These are phyloP conservation scores for Sesamia inferens DNA, from an alignment of 2,888 invertebrate species.

Conservation along the genomic window DNA sequence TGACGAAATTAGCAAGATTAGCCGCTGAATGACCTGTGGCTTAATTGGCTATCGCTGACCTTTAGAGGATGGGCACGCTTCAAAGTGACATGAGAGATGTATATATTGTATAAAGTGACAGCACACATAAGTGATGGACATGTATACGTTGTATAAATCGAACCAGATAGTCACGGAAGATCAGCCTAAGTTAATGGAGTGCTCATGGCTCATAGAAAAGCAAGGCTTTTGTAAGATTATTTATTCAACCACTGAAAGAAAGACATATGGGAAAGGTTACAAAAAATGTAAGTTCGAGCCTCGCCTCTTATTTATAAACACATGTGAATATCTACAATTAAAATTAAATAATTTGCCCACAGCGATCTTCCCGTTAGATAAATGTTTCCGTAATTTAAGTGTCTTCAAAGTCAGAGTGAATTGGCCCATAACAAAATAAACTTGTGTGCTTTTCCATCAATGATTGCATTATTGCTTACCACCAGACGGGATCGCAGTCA, in stretches of 20 bases:
- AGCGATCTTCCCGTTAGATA: no score
- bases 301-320: no score
- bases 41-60: constrained; percentile 54
- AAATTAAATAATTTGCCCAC: no score
- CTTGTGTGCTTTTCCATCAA: no score
- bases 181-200: constrained; percentile 8
- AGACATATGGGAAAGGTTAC: background rate
- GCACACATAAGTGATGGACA: constrained; percentile 5
- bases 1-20: constrained; percentile 73
- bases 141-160: constrained; percentile 14
- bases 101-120: constrained; percentile 12
- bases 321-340: no score
- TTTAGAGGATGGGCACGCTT: constrained; percentile 35
- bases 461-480: no score
- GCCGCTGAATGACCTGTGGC: constrained; percentile 63
- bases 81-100: constrained; percentile 37
- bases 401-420: no score
- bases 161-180: constrained; percentile 7
- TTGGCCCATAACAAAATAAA: no score
- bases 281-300: no score
- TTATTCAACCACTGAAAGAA: background rate
- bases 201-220: background rate
- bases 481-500: no score
- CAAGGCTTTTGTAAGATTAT: background rate
- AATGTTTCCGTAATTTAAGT: no score